Base-by-base conservation (phyloP, 1,140 invertebrate species). In the Penaeus vannamei region DNA sequence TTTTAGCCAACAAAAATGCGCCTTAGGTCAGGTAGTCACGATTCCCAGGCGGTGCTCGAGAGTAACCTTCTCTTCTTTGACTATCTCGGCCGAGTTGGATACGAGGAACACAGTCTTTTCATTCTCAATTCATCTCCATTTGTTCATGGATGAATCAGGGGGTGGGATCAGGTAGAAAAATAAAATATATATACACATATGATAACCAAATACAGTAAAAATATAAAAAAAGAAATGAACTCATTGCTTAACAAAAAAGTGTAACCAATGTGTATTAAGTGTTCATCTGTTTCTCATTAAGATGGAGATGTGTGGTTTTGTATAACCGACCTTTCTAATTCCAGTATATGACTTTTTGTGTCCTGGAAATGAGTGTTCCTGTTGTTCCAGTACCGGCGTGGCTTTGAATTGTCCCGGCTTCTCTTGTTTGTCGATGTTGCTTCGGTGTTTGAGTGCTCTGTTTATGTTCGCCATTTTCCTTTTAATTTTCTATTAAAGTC, bases 341-440 rank as follows among this genome's bases (percentile, higher is more conserved):
- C 53, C 53, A 53, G 53, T 53, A 53, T 14, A 53, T 17, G 53
- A 53, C 53, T 53, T 53, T 53, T 53, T 53, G 53, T 53, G 53
- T 53, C 53, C 53, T 53, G 53, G 53, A 53, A 53, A 53, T 53
- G 53, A 53, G 53, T 53, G 53, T 53, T 62, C 83, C 62, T 69
- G 66, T 36, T 84, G 83, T 84, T 84, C 61, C 66, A 66, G 46
- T 61, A 62, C 81, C 86, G 81, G 64, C 86, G 32, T 80, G 81
- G 64, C 86, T 53, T 23, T 59, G 62, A 77, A 77, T 77, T 82
- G 61, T 84, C 81, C 86, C 64, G 29, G 86, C 86, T 88, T 88
- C 81, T 84, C 86, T 88, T 88, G 66, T 88, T 88, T 88, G 69
- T 88, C 86, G 62, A 84, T 88, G 86, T 84, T 84, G 86, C 59